Conservation (phyloP, 2,888 invertebrate genomes). For the Acronicta psi region DNA sequence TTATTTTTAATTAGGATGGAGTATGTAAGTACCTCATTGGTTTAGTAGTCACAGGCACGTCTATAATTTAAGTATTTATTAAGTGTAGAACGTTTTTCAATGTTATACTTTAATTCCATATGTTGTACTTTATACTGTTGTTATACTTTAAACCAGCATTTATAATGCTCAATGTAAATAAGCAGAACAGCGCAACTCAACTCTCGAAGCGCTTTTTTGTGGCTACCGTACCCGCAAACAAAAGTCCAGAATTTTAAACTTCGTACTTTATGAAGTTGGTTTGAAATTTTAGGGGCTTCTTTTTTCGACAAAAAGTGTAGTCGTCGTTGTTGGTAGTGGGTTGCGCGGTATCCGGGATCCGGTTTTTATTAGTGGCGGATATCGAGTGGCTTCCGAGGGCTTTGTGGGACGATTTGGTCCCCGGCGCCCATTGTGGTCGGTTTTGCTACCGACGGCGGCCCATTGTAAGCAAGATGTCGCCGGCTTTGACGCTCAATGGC, state of each 20-base stretch:
- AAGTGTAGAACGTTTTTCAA: too few species aligned
- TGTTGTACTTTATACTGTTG: too few species aligned
- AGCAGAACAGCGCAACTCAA: constrained; percentile 38
- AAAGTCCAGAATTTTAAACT: constrained; percentile 64
- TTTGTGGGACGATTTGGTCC: constrained; percentile 75
- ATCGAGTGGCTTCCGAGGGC: constrained; percentile 83
- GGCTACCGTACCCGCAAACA: constrained; percentile 44
- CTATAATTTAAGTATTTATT: too few species aligned
- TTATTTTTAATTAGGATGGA: too few species aligned
- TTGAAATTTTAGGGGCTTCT: constrained; percentile 70
- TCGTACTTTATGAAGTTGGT: constrained; percentile 68
- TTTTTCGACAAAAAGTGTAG: constrained; percentile 59
- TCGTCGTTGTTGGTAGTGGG: constrained; percentile 44
- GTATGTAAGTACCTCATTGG: too few species aligned
- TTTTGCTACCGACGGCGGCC: constrained; percentile 70
- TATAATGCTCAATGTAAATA: background rate
- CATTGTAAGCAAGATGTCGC: constrained; percentile 76
- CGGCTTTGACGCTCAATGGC: constrained; percentile 65
- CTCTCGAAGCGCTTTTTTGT: constrained; percentile 31
- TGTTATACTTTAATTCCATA: too few species aligned
- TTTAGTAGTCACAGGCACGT: too few species aligned
- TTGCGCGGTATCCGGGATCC: constrained; percentile 79
- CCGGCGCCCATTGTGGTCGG: constrained; percentile 73
- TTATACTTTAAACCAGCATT: background rate
- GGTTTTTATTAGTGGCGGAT: constrained; percentile 83